Conservation (phyloP, 2,113 vertebrate species). For the Thalassarche chlororhynchos region DNA sequence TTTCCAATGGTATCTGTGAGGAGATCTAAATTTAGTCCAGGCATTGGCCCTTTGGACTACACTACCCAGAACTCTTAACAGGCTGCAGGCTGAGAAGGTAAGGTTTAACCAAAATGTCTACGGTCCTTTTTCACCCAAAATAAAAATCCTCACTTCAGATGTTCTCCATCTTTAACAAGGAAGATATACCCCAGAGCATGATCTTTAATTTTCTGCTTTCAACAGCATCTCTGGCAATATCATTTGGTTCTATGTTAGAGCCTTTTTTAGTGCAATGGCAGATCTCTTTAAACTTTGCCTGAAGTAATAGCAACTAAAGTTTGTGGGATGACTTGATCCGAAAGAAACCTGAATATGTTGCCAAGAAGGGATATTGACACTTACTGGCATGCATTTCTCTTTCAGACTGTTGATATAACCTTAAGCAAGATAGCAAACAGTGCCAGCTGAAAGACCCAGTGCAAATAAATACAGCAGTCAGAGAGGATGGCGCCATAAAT, state of each 20-base stretch:
- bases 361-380: not conserved
- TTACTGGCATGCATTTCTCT: not conserved
- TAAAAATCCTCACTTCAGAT: not conserved
- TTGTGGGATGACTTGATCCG: not conserved
- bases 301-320: not conserved
- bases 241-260: not conserved
- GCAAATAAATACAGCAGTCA: not conserved
- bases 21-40: not conserved
- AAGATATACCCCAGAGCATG: not conserved
- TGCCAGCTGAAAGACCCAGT: not conserved
- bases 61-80: not conserved
- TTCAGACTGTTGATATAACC: not conserved
- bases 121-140: not conserved
- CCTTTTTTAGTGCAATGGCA: not conserved
- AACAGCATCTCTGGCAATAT: not conserved
- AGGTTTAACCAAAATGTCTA: not conserved
- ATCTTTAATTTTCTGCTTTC: not conserved
- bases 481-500: not conserved
- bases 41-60: not conserved
- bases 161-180: not conserved
- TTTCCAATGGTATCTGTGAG: not conserved
- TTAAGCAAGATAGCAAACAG: not conserved
- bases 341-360: not conserved
- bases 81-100: not conserved
- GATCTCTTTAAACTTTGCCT: not conserved